Evolutionary conservation across 2,797 vertebrate genomes (phyloP).

Genomic region (Chromobotia macracanthus): DNA sequence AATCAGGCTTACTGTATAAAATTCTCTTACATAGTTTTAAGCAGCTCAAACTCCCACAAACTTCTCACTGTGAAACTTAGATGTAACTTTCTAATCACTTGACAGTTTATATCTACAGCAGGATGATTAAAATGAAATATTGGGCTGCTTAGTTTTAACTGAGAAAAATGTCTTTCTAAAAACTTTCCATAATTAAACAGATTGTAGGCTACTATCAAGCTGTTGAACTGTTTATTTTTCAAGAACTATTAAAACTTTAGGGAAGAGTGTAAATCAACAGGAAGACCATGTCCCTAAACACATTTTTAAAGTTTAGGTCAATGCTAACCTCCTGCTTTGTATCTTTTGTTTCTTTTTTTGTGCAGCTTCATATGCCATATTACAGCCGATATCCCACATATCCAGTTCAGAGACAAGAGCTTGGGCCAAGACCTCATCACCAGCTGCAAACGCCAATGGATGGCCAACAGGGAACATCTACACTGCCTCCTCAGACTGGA

Average conservation of each 20-base stretch:
- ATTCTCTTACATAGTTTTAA: too few species aligned
- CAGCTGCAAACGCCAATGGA: not conserved
- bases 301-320: not conserved
- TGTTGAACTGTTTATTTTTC: not conserved
- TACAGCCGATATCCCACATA: not conserved
- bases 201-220: too few species aligned
- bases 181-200: too few species aligned
- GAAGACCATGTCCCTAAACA: not conserved
- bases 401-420: conserved; percentile 3
- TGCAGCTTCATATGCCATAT: conserved; percentile 6
- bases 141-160: too few species aligned
- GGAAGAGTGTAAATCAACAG: not conserved
- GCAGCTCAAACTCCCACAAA: too few species aligned
- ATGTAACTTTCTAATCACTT: too few species aligned
- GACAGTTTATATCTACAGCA: too few species aligned
- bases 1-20: too few species aligned
- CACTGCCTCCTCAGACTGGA: not conserved
- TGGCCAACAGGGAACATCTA: not conserved
- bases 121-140: too few species aligned
- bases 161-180: too few species aligned
- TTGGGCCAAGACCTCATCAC: not conserved
- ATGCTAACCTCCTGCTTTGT: not conserved
- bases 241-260: not conserved
- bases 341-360: not conserved
- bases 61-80: too few species aligned